Percentiles rank a stretch among this genome's conserved stretches.
phyloP scores from a whole-genome alignment of 2,113 vertebrate species.

The Entosphenus tridentatus region DNA sequence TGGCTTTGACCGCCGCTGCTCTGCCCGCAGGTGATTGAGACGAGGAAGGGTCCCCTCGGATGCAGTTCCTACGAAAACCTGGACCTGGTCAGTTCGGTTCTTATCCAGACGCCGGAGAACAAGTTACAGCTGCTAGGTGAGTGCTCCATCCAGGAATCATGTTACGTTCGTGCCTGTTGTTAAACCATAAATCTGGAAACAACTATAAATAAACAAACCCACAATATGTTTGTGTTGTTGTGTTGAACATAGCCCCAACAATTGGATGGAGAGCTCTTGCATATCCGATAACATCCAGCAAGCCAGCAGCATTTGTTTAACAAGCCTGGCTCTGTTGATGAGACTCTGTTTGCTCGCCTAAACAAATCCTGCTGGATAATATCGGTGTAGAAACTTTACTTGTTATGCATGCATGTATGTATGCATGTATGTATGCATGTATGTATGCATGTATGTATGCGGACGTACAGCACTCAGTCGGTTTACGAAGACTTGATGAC shows the following conservation, averaged over 20 bases:
- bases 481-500: neutral
- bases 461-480: neutral
- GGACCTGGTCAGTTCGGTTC: constrained; percentile 85
- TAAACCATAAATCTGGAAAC: too few species aligned
- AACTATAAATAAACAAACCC: too few species aligned
- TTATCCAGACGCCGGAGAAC: constrained; percentile 95
- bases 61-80: constrained; percentile 98
- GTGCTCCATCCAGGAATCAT: constrained; percentile 9
- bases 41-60: constrained; percentile 77
- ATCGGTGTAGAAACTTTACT: neutral
- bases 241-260: neutral
- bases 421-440: neutral
- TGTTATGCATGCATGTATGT: neutral
- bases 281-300: too few species aligned
- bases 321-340: too few species aligned
- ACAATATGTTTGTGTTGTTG: neutral
- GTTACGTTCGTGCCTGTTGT: too few species aligned
- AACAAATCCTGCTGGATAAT: too few species aligned
- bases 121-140: constrained; percentile 86
- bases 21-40: constrained; percentile 59
- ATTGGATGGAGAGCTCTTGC: neutral
- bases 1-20: too few species aligned
- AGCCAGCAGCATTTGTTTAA: too few species aligned
- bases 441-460: neutral
- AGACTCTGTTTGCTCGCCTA: too few species aligned